Evolutionary conservation across 1,140 invertebrate species (phyloP), one percentile per base, ranked within the genome.

Genomic region (Magallana gigas): DNA sequence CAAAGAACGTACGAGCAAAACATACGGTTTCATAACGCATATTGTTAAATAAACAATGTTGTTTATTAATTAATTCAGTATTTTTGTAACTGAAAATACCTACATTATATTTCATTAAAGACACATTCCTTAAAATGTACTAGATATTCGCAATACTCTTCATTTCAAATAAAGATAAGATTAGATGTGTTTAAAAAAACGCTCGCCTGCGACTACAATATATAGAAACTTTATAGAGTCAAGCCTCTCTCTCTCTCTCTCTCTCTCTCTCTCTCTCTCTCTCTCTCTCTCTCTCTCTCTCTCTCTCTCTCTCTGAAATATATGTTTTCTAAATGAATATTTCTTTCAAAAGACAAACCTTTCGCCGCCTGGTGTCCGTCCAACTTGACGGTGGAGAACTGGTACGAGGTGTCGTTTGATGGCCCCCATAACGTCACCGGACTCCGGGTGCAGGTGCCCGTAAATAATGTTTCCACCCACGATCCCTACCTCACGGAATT

Each of bases 361-460:
- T 86, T 83, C 16, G 88, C 83, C 9, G 90, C 88, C 0, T 91
- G 90, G 90, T 91, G 90, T 57, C 90, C 90, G 7, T 87, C 68
- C 3, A 71, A 64, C 8, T 71, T 71, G 57, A 23, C 58, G 18
- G 62, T 57, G 57, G 87, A 84, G 3, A 85, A 91, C 56, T 91
- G 90, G 90, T 83, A 89, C 62, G 90, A 91, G 62, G 88, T 91
- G n/a, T 81, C 76, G 3, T 87, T 91, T 68, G 62, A 64, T 57
- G 56, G 60, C 11, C 90, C 90, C 7, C 48, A 36, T n/a, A 80
- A 84, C 5, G 12, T 91, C 1, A 85, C 90, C n/a, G 80, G 62
- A 1, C 48, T 91, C 6, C 18, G 36, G 3, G 76, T 91, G 48
- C 90, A 91, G 57, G 57, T 18, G 48, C 90, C 90, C 18, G 23